Evolutionary conservation across 2,888 invertebrate species (phyloP).

Genomic region (Leucania comma): DNA sequence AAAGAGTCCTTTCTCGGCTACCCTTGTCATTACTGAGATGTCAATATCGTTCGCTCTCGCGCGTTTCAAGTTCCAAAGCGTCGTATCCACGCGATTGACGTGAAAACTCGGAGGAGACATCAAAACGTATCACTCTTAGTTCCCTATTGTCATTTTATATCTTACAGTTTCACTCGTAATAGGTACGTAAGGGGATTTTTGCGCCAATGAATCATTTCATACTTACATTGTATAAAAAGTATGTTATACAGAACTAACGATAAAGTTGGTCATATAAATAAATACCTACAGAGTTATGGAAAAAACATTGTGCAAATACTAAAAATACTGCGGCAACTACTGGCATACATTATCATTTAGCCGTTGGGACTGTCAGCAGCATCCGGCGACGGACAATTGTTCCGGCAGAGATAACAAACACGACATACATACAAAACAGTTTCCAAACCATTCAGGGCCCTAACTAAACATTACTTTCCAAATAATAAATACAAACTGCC

Average conservation of each 20-base stretch:
- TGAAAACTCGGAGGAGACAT: slow-evolving; percentile 15
- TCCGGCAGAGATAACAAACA: slow-evolving; percentile 69
- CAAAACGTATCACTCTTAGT: slow-evolving; percentile 5
- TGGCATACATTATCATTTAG: slow-evolving; percentile 65
- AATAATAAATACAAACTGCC: slow-evolving; percentile 39
- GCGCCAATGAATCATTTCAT: not conserved
- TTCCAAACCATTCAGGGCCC: slow-evolving; percentile 40
- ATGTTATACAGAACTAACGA: slow-evolving; percentile 1
- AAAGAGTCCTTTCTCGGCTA: slow-evolving; percentile 37
- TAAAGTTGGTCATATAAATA: slow-evolving; percentile 11
- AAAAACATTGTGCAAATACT: slow-evolving; percentile 50
- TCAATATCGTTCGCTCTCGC: slow-evolving; percentile 38
- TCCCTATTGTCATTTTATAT: slow-evolving; percentile 17
- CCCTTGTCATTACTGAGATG: slow-evolving; percentile 55
- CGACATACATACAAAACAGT: slow-evolving; percentile 54
- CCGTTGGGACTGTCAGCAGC: slow-evolving; percentile 59
- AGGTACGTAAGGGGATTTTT: slow-evolving; percentile 2
- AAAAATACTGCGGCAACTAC: slow-evolving; percentile 45
- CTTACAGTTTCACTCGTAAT: slow-evolving; percentile 21
- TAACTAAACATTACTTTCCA: slow-evolving; percentile 51
- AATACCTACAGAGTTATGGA: slow-evolving; percentile 10
- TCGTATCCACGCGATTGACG: slow-evolving; percentile 23
- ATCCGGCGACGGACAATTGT: slow-evolving; percentile 67
- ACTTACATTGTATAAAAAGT: not conserved
- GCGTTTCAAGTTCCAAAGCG: slow-evolving; percentile 17